These are phyloP conservation scores for Agrochola lota DNA, from an alignment of 2,888 invertebrate species.

Conservation along the genomic window DNA sequence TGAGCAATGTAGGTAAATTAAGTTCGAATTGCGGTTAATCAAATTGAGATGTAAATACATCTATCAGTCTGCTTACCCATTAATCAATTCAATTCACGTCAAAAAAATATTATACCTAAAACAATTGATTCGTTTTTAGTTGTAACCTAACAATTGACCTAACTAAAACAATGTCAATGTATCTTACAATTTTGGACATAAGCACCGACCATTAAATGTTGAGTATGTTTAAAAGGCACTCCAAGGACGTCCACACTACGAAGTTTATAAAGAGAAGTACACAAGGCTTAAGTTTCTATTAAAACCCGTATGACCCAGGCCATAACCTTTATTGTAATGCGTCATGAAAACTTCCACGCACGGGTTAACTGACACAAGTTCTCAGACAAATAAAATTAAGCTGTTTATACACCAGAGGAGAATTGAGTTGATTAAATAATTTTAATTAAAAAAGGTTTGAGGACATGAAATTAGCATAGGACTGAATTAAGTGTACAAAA, in stretches of 20 bases:
- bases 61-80: not conserved
- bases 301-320: not conserved
- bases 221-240: not conserved
- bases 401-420: slow-evolving; percentile 45
- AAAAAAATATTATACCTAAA: not conserved
- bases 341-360: slow-evolving; percentile 43
- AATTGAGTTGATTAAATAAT: slow-evolving; percentile 35
- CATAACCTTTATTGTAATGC: slow-evolving; percentile 26
- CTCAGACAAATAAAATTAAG: slow-evolving; percentile 54
- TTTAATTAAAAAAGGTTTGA: slow-evolving; percentile 50
- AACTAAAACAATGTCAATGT: not conserved
- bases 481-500: slow-evolving; percentile 5
- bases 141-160: not conserved
- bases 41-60: not conserved
- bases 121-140: not conserved
- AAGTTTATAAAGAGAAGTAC: not conserved
- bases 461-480: slow-evolving; percentile 17
- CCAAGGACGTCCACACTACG: not conserved
- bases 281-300: slow-evolving; percentile 24
- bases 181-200: not conserved
- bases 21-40: slow-evolving; percentile 2
- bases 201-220: too few relatives aligned
- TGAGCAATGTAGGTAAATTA: slow-evolving; percentile 10
- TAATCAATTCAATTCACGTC: not conserved
- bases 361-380: slow-evolving; percentile 41